Conservation (phyloP, 2,797 vertebrate genomes). For the Eulemur coronatus region DNA sequence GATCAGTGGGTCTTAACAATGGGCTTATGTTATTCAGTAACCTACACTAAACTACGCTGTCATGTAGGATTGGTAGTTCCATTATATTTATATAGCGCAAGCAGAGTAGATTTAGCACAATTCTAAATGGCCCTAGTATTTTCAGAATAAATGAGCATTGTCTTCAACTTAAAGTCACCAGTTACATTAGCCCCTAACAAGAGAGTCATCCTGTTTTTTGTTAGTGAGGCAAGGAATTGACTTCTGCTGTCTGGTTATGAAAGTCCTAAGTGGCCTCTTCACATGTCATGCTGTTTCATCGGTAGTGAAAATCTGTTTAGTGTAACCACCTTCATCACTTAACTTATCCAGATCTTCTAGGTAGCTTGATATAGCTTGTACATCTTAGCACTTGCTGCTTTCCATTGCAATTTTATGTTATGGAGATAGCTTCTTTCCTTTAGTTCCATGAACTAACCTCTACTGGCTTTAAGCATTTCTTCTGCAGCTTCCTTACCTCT, state of each 20-base stretch:
- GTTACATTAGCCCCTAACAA: not conserved
- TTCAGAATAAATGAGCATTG: not conserved
- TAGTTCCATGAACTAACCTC: not conserved
- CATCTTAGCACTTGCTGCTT: not conserved
- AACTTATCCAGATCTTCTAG: not conserved
- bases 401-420: not conserved
- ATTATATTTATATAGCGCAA: not conserved
- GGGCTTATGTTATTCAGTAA: not conserved
- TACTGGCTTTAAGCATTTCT: not conserved
- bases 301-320: not conserved
- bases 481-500: not conserved
- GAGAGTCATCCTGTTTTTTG: not conserved
- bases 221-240: not conserved
- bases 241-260: not conserved
- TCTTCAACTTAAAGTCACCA: not conserved
- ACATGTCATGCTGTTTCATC: not conserved
- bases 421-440: not conserved
- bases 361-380: not conserved
- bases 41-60: not conserved
- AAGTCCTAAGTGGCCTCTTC: not conserved
- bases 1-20: not conserved
- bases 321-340: not conserved
- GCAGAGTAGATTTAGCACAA: not conserved
- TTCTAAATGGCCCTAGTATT: not conserved
- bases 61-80: not conserved